These are phyloP conservation scores for Synergus laeviventris DNA, from an alignment of 2,888 invertebrate genomes.

Conservation along the genomic window DNA sequence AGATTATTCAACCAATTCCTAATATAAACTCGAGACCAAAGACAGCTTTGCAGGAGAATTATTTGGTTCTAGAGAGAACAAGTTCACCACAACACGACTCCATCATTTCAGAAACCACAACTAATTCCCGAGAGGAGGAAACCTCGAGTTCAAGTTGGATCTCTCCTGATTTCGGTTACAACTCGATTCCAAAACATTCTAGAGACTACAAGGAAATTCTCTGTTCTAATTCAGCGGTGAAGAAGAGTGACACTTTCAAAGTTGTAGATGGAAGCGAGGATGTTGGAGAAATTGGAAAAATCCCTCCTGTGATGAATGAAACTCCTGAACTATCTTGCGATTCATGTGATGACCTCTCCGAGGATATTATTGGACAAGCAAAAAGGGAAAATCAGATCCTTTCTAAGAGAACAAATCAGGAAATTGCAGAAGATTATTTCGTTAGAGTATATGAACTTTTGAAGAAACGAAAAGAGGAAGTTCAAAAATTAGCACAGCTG, in stretches of 20 bases:
- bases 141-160: slow-evolving; percentile 40
- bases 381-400: slow-evolving; percentile 51
- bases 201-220: slow-evolving; percentile 56
- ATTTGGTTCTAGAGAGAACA: slow-evolving; percentile 59
- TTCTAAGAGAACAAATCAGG: slow-evolving; percentile 57
- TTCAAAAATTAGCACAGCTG: slow-evolving; percentile 50
- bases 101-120: slow-evolving; percentile 45
- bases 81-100: slow-evolving; percentile 30
- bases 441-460: slow-evolving; percentile 70
- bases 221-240: slow-evolving; percentile 64
- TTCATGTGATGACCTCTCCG: slow-evolving; percentile 41
- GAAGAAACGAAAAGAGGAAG: slow-evolving; percentile 62
- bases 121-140: slow-evolving; percentile 40
- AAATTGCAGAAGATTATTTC: slow-evolving; percentile 70
- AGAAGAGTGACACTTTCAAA: slow-evolving; percentile 71
- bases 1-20: slow-evolving; percentile 25
- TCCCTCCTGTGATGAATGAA: slow-evolving; percentile 21
- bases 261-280: slow-evolving; percentile 67
- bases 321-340: slow-evolving; percentile 29
- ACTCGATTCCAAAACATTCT: slow-evolving; percentile 61
- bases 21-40: slow-evolving; percentile 53
- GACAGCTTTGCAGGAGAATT: slow-evolving; percentile 68
- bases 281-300: slow-evolving; percentile 41
- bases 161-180: slow-evolving; percentile 63
- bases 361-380: slow-evolving; percentile 45